phyloP scores from a whole-genome alignment of 2,797 vertebrate genomes.

The Helostoma temminkii region DNA sequence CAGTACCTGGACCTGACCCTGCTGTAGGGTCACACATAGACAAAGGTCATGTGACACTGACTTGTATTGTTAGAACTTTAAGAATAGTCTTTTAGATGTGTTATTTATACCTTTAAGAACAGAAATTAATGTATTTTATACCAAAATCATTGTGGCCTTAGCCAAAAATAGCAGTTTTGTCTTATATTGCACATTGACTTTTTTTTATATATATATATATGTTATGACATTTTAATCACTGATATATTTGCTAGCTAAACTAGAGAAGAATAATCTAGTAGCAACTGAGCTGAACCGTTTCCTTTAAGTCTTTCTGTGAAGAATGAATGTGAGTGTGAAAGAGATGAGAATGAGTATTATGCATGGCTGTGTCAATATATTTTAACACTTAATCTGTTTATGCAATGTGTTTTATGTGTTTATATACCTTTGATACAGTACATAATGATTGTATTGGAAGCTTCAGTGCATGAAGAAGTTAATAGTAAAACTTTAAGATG shows the following conservation, averaged over 20 bases:
- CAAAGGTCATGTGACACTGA: conserved; percentile 63
- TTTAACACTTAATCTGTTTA: conserved; percentile 67
- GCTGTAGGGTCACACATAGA: conserved; percentile 71
- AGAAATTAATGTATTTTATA: conserved; percentile 85
- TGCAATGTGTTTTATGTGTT: conserved; percentile 70
- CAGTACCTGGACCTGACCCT: conserved; percentile 80
- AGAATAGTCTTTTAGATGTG: conserved; percentile 74
- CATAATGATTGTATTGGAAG: conserved; percentile 75
- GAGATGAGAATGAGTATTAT: conserved; percentile 67
- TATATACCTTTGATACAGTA: conserved; percentile 72
- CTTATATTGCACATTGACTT: conserved; percentile 86
- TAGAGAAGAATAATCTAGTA: conserved; percentile 68
- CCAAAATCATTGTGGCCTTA: conserved; percentile 77
- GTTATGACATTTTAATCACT: conserved; percentile 66
- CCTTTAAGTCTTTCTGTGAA: conserved; percentile 72
- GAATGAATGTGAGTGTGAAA: conserved; percentile 60
- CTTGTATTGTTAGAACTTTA: conserved; percentile 70
- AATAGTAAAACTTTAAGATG: conserved; percentile 78
- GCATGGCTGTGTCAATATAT: conserved; percentile 55
- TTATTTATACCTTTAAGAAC: conserved; percentile 84
- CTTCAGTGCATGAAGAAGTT: conserved; percentile 85
- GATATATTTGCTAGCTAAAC: conserved; percentile 65
- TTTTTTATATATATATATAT: conserved; percentile 78
- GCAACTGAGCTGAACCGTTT: conserved; percentile 57
- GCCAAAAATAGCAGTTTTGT: conserved; percentile 80